Percentiles rank a stretch among this genome's conserved stretches.
Conservation (phyloP, 2,113 vertebrate genomes). For the Nicator chloris region DNA sequence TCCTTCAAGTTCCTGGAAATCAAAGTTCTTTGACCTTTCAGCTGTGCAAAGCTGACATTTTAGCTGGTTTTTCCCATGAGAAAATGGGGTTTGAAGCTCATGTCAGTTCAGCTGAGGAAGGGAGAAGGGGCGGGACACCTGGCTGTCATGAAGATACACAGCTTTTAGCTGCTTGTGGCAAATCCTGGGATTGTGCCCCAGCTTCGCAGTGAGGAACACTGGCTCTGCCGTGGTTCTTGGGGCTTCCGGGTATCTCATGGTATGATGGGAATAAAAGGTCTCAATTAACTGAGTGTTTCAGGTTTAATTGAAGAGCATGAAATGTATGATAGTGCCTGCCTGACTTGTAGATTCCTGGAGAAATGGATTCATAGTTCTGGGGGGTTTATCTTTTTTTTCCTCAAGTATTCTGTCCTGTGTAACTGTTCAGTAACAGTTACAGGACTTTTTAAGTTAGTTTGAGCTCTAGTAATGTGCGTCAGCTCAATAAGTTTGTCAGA, state of each 20-base stretch:
- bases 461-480: not conserved
- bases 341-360: not conserved
- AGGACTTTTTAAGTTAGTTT: not conserved
- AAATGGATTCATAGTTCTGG: not conserved
- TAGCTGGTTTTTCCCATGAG: not conserved
- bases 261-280: not conserved
- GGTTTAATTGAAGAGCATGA: not conserved
- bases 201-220: fast-evolving
- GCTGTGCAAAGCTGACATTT: not conserved
- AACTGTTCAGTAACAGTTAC: not conserved
- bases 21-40: not conserved
- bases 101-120: not conserved
- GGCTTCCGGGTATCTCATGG: not conserved
- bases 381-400: too few species aligned
- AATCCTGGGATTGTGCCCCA: not conserved
- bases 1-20: not conserved
- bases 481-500: not conserved
- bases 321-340: not conserved
- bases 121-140: not conserved
- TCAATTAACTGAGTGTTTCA: not conserved
- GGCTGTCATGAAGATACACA: not conserved
- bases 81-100: not conserved
- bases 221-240: not conserved
- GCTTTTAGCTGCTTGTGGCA: not conserved
- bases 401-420: not conserved